Evolutionary conservation across 2,113 vertebrate species (phyloP), one percentile per base, ranked within the genome.

Genomic region (Antigone vipio): DNA sequence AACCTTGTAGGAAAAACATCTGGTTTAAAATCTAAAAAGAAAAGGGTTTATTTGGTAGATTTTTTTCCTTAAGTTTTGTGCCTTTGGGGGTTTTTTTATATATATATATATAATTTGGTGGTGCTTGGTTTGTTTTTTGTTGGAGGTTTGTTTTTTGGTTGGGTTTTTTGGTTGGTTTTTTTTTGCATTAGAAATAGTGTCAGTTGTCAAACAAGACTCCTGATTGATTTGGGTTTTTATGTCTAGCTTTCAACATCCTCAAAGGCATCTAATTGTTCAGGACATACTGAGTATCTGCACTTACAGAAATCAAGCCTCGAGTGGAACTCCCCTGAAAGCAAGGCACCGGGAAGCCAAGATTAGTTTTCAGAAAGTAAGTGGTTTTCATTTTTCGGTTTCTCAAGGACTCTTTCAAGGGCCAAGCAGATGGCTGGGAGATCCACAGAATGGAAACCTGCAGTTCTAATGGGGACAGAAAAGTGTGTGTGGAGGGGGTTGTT

Each of bases 321-420:
- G 93, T 87, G 84, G 95, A 96, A 14, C 89, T 97, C 80, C 88
- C 84, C 91, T 95, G 92, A 95, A 97, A 95, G 92, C 84, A 66
- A 91, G 72, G 83, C 92, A 92, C 73, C 8, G 2, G 74, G 95
- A 97, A 96, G 86, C 80, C 77, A 87, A 91, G 94, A 94, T 96
- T 95, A 66, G 72, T 96, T 96, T 96, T 96, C 91, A 90, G 93
- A 88, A 96, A 94, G 93, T 94, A 92, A 95, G 95, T 94, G 94
- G 80, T 89, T 96, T 95, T 97, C 91, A 93, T 95, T 94, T 96
- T 92, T 97, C 8, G 2, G 83, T 80, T 96, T 96, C 84, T 96
- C 84, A 87, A 96, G 96, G 91, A 92, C 86, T 93, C 73, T 94
- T 94, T 91, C 84, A 94, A 97, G 76, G 96, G 66, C 92, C 91